Evolutionary conservation across 2,797 vertebrate species (phyloP).

Genomic region (Diglossa cyanea): DNA sequence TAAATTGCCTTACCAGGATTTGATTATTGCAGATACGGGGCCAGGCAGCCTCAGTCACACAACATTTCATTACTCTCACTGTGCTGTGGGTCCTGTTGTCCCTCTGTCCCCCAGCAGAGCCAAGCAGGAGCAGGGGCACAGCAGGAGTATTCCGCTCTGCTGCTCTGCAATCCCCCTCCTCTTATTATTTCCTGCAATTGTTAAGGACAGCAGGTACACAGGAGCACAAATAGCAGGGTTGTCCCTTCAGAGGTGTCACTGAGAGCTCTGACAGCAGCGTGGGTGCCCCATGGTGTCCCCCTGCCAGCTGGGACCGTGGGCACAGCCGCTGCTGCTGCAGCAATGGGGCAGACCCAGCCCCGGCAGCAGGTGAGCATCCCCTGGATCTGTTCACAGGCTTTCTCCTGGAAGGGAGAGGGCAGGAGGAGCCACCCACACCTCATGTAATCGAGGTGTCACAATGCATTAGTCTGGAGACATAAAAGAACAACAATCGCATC

Average conservation of each 20-base stretch:
- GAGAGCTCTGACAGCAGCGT: background rate
- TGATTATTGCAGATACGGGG: background rate
- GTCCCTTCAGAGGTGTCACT: accelerated
- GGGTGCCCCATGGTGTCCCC: background rate
- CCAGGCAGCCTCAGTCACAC: background rate
- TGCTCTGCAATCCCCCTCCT: background rate
- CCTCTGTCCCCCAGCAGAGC: background rate
- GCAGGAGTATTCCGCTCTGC: too few species aligned
- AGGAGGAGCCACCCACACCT: background rate
- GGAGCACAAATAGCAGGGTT: too few species aligned
- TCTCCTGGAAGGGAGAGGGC: background rate
- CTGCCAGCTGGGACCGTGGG: accelerated
- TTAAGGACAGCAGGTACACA: background rate
- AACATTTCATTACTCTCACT: background rate
- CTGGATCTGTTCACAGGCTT: background rate
- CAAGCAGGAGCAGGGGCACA: accelerated
- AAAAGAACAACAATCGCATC: slow-evolving; percentile 38
- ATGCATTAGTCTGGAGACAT: slow-evolving; percentile 43
- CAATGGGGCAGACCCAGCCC: background rate
- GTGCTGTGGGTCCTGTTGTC: background rate
- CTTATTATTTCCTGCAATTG: background rate
- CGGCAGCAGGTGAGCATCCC: background rate
- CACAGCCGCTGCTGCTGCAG: background rate
- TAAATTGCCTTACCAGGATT: background rate
- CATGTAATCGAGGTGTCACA: background rate